phyloP scores from a whole-genome alignment of 35 echinoderm and acorn worm species.

The Lytechinus variegatus region DNA sequence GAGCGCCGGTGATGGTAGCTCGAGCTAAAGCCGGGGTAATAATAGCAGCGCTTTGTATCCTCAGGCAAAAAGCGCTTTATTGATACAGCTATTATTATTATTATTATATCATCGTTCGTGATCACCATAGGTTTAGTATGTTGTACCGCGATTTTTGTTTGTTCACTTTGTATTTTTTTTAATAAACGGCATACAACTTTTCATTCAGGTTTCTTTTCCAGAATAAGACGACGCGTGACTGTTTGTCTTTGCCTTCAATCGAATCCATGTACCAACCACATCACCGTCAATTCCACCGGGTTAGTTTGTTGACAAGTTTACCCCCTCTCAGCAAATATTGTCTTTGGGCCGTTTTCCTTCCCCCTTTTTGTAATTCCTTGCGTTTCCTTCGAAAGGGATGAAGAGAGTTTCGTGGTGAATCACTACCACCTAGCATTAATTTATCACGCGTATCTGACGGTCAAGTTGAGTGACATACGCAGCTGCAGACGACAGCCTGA shows the following conservation, averaged over 20 bases:
- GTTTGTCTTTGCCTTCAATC: background rate
- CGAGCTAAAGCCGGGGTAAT: too few relatives aligned
- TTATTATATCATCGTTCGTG: too few relatives aligned
- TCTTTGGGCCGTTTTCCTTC: constrained; percentile 7
- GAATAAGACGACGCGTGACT: background rate
- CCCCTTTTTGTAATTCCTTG: background rate
- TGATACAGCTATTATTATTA: too few relatives aligned
- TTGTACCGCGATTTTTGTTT: too few relatives aligned
- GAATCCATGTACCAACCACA: background rate
- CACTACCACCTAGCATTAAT: constrained; percentile 32
- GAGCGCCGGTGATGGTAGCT: too few relatives aligned
- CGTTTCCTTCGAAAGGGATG: background rate
- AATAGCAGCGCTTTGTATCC: too few relatives aligned
- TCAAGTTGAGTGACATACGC: constrained; percentile 20
- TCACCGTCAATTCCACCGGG: background rate
- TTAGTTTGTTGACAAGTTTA: constrained; percentile 28
- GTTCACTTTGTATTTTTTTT: too few relatives aligned
- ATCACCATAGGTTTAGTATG: too few relatives aligned
- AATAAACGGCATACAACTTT: background rate
- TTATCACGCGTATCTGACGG: constrained; percentile 31
- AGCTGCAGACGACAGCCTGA: constrained; percentile 32
- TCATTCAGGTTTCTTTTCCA: background rate
- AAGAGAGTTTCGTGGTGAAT: constrained; percentile 6
- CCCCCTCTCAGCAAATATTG: constrained; percentile 42
- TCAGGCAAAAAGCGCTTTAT: too few relatives aligned